A percentile compares a stretch with the other conserved stretches of the same genome.
Evolutionary conservation across 2,113 vertebrate species (phyloP).

Genomic region (Nycticryphes semicollaris): DNA sequence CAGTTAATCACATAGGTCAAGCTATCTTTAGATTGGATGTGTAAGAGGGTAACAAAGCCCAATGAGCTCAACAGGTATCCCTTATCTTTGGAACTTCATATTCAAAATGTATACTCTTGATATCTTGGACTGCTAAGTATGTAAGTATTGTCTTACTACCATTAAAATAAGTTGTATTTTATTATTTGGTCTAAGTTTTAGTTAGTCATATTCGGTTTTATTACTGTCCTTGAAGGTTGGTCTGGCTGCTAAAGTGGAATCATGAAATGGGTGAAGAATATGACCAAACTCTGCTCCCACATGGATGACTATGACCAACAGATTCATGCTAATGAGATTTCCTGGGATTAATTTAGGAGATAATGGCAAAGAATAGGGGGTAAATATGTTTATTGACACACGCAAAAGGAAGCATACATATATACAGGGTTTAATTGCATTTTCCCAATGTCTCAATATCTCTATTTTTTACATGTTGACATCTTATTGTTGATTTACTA

Average conservation of each 20-base stretch:
- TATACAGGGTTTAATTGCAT: not conserved
- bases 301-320: not conserved
- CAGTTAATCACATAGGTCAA: not conserved
- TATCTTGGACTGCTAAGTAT: not conserved
- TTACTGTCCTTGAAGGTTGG: not conserved
- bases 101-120: not conserved
- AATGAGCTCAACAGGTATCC: not conserved
- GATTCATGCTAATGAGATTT: not conserved
- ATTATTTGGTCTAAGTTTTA: not conserved
- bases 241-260: not conserved
- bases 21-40: not conserved
- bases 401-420: not conserved
- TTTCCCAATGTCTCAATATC: not conserved
- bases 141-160: not conserved
- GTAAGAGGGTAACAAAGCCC: not conserved
- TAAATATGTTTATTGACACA: not conserved
- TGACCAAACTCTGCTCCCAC: not conserved
- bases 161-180: not conserved
- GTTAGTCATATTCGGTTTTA: not conserved
- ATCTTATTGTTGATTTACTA: not conserved
- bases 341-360: not conserved
- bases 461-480: not conserved
- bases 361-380: not conserved
- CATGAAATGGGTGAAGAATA: not conserved
- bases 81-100: not conserved